A percentile compares a stretch with the other conserved stretches of the same genome.
These are phyloP conservation scores for Achroia grisella DNA, from an alignment of 1,140 invertebrate species.

Conservation along the genomic window DNA sequence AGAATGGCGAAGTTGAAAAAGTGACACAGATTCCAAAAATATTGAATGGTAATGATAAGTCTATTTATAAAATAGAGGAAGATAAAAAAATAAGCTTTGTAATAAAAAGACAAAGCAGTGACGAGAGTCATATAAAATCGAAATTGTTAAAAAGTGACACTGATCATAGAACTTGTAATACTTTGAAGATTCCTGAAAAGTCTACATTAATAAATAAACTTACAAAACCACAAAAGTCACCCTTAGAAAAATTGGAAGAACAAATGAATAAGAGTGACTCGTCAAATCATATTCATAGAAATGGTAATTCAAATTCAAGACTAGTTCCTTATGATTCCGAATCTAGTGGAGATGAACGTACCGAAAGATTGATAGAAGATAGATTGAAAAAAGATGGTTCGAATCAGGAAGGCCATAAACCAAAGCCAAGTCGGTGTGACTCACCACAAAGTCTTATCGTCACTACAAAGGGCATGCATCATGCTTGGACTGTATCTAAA, in stretches of 20 bases:
- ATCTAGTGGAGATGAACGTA: conserved; percentile 53
- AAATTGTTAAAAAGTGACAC: conserved; percentile 46
- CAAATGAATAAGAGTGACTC: conserved; percentile 56
- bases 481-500: conserved; percentile 70
- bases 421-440: conserved; percentile 41
- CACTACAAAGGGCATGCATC: conserved; percentile 62
- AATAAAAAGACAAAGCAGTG: conserved; percentile 39
- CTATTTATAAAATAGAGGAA: conserved; percentile 34
- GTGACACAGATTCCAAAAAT: conserved; percentile 42
- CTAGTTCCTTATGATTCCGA: conserved; percentile 66
- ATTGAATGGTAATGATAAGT: conserved; percentile 46
- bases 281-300: conserved; percentile 27
- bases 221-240: conserved; percentile 45
- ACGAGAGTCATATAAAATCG: conserved; percentile 34
- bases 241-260: conserved; percentile 59
- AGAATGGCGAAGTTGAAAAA: conserved; percentile 65
- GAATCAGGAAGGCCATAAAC: conserved; percentile 18
- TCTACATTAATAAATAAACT: conserved; percentile 36
- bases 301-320: conserved; percentile 37
- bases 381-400: conserved; percentile 20
- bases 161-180: conserved; percentile 29
- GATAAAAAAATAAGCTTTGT: conserved; percentile 52
- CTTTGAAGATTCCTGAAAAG: conserved; percentile 36
- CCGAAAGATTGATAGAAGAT: conserved; percentile 32
- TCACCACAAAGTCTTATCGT: conserved; percentile 45